phyloP scores from a whole-genome alignment of 2,888 invertebrate genomes.

The Polymixis lichenea region DNA sequence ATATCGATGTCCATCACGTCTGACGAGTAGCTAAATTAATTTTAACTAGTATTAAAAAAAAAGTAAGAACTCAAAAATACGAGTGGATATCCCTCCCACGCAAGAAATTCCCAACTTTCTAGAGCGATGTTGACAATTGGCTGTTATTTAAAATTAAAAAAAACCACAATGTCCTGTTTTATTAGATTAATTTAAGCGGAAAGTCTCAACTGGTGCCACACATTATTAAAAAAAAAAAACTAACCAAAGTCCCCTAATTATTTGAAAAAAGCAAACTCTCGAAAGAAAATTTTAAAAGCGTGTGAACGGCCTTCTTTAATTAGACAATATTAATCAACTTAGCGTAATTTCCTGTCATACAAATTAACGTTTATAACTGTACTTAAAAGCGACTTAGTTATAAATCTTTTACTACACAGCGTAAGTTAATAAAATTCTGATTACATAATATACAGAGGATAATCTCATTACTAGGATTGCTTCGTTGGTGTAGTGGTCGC shows the following conservation, averaged over 20 bases:
- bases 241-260: conserved; percentile 8
- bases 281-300: neutral
- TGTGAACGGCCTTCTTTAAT: conserved; percentile 23
- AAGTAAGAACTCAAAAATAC: too few species aligned
- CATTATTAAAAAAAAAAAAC: too few species aligned
- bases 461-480: conserved; percentile 1
- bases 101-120: too few species aligned
- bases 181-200: neutral
- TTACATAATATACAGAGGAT: conserved; percentile 21
- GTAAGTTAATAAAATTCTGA: neutral
- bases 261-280: neutral
- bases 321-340: conserved; percentile 10
- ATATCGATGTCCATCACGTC: too few species aligned
- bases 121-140: neutral
- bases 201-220: too few species aligned
- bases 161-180: neutral
- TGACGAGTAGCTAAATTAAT: too few species aligned
- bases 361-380: conserved; percentile 21
- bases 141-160: neutral
- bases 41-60: too few species aligned
- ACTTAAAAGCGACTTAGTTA: conserved; percentile 16
- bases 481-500: neutral
- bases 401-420: conserved; percentile 20
- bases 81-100: too few species aligned
- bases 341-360: conserved; percentile 23